These are phyloP conservation scores for Pseudorhombus dupliciocellatus DNA, from an alignment of 2,113 vertebrate species.

Conservation along the genomic window DNA sequence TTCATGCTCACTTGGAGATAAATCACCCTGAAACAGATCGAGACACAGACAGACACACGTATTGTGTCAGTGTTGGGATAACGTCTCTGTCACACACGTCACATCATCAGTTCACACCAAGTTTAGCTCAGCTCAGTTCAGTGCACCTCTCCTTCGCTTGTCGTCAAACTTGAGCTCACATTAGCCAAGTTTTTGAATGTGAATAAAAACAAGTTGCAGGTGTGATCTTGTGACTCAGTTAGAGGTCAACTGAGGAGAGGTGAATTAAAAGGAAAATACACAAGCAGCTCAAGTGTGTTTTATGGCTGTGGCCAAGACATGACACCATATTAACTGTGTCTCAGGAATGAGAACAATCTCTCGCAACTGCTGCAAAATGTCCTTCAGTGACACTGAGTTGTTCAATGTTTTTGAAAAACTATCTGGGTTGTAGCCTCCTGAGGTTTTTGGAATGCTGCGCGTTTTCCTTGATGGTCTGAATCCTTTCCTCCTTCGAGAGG, in stretches of 20 bases:
- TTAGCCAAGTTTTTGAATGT: constrained; percentile 21
- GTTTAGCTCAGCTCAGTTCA: background rate
- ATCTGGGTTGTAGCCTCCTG: background rate
- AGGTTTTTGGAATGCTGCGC: background rate
- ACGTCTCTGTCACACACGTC: background rate
- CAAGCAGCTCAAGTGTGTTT: background rate
- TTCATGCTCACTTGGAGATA: constrained; percentile 95
- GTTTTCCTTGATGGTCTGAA: constrained; percentile 14
- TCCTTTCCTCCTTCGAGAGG: background rate
- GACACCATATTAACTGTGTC: constrained; percentile 2
- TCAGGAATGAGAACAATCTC: constrained; percentile 32
- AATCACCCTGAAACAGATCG: constrained; percentile 85
- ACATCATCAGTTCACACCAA: background rate
- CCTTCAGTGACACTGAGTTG: constrained; percentile 3
- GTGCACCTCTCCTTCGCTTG: too few species aligned
- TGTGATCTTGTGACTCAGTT: constrained; percentile 5
- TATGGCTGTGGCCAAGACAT: constrained; percentile 13
- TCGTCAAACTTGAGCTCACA: constrained; percentile 14
- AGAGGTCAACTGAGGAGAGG: background rate
- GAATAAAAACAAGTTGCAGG: constrained; percentile 22
- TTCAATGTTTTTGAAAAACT: background rate
- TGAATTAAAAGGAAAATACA: background rate
- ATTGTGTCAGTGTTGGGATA: constrained; percentile 3
- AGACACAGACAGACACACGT: constrained; percentile 14
- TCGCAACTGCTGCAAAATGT: background rate